A percentile compares a stretch with the other conserved stretches of the same genome.
Conservation (phyloP, 2,888 invertebrate species). For the Blera fallax region DNA sequence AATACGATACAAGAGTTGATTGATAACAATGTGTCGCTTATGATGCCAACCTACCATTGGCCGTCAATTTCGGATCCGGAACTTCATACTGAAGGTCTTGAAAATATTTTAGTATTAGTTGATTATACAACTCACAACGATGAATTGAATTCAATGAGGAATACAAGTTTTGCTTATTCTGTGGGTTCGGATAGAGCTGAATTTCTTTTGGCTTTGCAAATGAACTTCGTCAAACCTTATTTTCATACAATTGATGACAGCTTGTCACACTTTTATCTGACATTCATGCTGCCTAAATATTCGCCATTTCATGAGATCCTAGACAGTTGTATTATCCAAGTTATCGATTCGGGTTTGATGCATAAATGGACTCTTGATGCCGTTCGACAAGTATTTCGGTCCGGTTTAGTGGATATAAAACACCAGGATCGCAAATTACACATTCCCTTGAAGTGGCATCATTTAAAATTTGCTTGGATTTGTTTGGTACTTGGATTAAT, state of each 20-base stretch:
- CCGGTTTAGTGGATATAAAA: neutral
- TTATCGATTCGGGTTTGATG: slow-evolving; percentile 13
- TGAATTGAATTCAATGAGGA: slow-evolving; percentile 19
- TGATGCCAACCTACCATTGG: slow-evolving; percentile 32
- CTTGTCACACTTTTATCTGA: neutral
- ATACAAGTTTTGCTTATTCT: slow-evolving; percentile 29
- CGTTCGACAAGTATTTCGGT: neutral
- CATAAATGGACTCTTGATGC: slow-evolving; percentile 25
- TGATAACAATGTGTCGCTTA: slow-evolving; percentile 15
- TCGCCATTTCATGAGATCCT: slow-evolving; percentile 42
- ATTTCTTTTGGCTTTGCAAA: slow-evolving; percentile 3
- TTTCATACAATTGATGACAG: slow-evolving; percentile 12
- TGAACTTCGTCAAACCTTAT: neutral
- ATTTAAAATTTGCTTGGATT: slow-evolving; percentile 35
- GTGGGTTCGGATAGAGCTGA: neutral
- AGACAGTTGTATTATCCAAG: neutral
- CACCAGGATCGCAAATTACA: too few species aligned
- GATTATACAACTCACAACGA: neutral
- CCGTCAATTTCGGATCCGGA: neutral
- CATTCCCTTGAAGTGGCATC: neutral
- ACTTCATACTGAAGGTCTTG: neutral
- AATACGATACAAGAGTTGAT: slow-evolving; percentile 32
- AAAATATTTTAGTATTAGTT: neutral
- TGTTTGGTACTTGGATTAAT: slow-evolving; percentile 21
- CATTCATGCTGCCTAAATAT: neutral